Percentiles rank a stretch among this genome's conserved stretches.
phyloP scores from a whole-genome alignment of 2,888 invertebrate genomes.

The Zelleria hepariella region DNA sequence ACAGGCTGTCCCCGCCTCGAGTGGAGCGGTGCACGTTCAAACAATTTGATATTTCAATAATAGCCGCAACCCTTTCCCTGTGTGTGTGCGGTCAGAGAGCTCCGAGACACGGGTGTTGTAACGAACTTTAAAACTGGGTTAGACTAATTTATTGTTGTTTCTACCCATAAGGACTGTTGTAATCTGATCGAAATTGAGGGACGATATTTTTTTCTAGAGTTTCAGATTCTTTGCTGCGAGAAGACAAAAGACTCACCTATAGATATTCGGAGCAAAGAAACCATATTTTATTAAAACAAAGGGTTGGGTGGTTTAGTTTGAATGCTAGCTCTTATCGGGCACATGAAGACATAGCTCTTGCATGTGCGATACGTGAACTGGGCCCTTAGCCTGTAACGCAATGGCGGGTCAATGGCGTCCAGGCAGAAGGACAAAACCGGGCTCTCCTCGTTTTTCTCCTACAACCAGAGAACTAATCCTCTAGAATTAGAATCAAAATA shows the following conservation, averaged over 20 bases:
- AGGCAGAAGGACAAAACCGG: too few relatives aligned
- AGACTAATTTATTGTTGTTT: background rate
- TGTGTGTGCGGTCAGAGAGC: slow-evolving; percentile 17
- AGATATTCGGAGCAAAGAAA: background rate
- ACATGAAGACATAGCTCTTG: slow-evolving; percentile 19
- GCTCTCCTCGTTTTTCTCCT: too few relatives aligned
- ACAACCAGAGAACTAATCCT: too few relatives aligned
- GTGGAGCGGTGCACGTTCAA: slow-evolving; percentile 42
- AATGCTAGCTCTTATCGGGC: slow-evolving; percentile 35
- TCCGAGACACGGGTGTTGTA: background rate
- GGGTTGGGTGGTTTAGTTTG: slow-evolving; percentile 35
- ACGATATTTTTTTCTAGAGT: background rate
- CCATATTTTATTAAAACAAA: background rate
- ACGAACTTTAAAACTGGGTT: slow-evolving; percentile 4
- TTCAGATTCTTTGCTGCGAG: background rate
- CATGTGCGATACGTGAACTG: background rate
- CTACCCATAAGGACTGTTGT: background rate
- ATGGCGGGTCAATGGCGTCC: too few relatives aligned
- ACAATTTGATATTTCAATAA: slow-evolving; percentile 51
- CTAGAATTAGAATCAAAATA: too few relatives aligned
- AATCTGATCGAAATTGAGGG: background rate
- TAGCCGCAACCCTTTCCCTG: slow-evolving; percentile 28
- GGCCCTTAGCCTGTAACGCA: too few relatives aligned
- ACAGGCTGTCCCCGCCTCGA: slow-evolving; percentile 26
- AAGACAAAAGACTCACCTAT: background rate